Base-by-base conservation (phyloP, 2,888 invertebrate species). In the Tiliacea aurago region DNA sequence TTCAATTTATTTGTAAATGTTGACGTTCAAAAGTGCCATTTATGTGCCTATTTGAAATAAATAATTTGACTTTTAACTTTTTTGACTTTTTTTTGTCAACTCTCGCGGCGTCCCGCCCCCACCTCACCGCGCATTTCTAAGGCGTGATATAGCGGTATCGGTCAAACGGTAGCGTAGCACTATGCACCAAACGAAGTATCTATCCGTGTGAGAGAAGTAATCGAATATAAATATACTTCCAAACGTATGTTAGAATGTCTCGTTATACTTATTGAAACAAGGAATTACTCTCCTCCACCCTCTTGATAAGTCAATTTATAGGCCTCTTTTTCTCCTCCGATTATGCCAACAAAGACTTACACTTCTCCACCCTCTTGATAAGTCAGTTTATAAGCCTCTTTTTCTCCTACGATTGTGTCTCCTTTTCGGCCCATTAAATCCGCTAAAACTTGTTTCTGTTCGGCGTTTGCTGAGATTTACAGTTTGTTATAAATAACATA, bases 241-340 rank as follows among this genome's bases (percentile, higher is more conserved):
- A 20, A 28, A 28, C 4, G 2, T 49, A 47, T 20, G 13, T 28
- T 63, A 9, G 28, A 9, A 63, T 63, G 20, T 28, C 20, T 63
- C 13, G 13, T 63, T 47, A n/a, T n/a, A 49, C 9, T 20, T 49
- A 63, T 1, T 20, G 9, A 63, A 20, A 63, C n/a, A 58, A 28
- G 2, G 49, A 87, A 92, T 91, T 76, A 94, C 95, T 92, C 93
- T 45, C 90, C 75, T 33, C 91, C 93, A 4, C 87, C 94, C 77
- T 93, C 91, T 6, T 83, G 85, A 66, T 90, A 93, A 0, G 92
- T 92, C 47, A 94, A 78, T 82, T 93, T 93, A 75, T 94, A 94
- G n/a, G 84, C 41, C 1, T 90, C 89, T 3, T 91, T 90, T 80
- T 91, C 70, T 7, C 81, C 90, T 13, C 94, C 18, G 23, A 90